Conservation (phyloP, 2,113 vertebrate species). For the Ascaphus truei region DNA sequence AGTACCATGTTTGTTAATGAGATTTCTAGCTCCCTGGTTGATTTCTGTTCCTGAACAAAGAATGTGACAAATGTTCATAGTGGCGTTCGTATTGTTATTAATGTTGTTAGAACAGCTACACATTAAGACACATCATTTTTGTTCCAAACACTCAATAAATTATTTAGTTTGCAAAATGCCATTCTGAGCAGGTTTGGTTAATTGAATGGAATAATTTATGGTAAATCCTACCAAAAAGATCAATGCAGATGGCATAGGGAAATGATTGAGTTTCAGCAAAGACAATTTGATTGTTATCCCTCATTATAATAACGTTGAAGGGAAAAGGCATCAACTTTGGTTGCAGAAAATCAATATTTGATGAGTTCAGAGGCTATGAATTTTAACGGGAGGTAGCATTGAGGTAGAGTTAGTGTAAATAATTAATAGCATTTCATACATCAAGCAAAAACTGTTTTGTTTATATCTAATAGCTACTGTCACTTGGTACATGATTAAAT, state of each 20-base stretch:
- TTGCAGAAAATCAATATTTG: constrained; percentile 90
- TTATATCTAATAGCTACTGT: constrained; percentile 26
- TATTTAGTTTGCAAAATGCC: constrained; percentile 78
- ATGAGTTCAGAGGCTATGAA: constrained; percentile 73
- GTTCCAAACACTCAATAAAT: constrained; percentile 72
- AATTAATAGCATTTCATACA: constrained; percentile 56
- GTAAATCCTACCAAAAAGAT: constrained; percentile 67
- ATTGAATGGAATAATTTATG: constrained; percentile 83
- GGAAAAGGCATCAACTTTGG: constrained; percentile 67
- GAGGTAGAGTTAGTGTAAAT: constrained; percentile 57
- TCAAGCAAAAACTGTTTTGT: constrained; percentile 55
- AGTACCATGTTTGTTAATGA: constrained; percentile 34
- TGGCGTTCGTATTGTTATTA: constrained; percentile 47
- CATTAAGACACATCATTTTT: constrained; percentile 55
- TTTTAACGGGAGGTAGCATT: constrained; percentile 70
- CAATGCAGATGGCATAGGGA: constrained; percentile 62
- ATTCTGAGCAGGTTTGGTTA: constrained; percentile 75
- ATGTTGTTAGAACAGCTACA: constrained; percentile 55
- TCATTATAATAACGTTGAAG: constrained; percentile 78
- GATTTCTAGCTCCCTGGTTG: constrained; percentile 46
- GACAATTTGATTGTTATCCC: constrained; percentile 77
- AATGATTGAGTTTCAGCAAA: constrained; percentile 65
- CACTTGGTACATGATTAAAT: constrained; percentile 6
- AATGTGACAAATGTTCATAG: constrained; percentile 39
- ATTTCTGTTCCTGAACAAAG: constrained; percentile 49